phyloP scores from a whole-genome alignment of 2,888 invertebrate genomes.

The Atethmia centrago region DNA sequence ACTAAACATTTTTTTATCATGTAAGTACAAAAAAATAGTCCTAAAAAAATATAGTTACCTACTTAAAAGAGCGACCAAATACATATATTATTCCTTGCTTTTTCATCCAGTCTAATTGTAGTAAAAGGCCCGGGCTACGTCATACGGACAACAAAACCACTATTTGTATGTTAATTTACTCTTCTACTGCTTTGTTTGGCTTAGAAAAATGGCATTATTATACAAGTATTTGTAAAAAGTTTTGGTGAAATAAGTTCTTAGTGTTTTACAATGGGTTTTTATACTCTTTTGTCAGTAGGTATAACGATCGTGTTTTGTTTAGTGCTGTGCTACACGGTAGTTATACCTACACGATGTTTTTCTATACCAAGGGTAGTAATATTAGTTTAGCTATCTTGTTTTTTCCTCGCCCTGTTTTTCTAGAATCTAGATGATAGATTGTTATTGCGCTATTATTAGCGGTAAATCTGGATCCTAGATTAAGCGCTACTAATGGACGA shows the following conservation, averaged over 20 bases:
- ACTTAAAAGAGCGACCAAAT: constrained; percentile 27
- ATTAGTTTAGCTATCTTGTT: background rate
- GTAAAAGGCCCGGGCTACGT: constrained; percentile 77
- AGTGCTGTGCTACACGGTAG: background rate
- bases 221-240: constrained; percentile 63
- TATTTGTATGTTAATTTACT: constrained; percentile 82
- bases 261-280: constrained; percentile 40
- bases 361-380: background rate
- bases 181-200: constrained; percentile 69
- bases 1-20: background rate
- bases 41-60: constrained; percentile 16
- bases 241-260: constrained; percentile 51
- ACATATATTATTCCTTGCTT: constrained; percentile 56
- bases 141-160: constrained; percentile 70
- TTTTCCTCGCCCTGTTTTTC: background rate
- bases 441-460: background rate
- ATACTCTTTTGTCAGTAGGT: background rate
- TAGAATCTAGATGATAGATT: background rate
- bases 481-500: background rate
- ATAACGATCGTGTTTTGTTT: constrained; percentile 31
- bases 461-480: background rate
- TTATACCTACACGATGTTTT: background rate
- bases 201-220: constrained; percentile 68
- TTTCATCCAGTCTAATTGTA: constrained; percentile 75
- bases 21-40: constrained; percentile 8